A percentile compares a stretch with the other conserved stretches of the same genome.
Conservation (phyloP, 2,113 vertebrate genomes). For the Albula goreensis region DNA sequence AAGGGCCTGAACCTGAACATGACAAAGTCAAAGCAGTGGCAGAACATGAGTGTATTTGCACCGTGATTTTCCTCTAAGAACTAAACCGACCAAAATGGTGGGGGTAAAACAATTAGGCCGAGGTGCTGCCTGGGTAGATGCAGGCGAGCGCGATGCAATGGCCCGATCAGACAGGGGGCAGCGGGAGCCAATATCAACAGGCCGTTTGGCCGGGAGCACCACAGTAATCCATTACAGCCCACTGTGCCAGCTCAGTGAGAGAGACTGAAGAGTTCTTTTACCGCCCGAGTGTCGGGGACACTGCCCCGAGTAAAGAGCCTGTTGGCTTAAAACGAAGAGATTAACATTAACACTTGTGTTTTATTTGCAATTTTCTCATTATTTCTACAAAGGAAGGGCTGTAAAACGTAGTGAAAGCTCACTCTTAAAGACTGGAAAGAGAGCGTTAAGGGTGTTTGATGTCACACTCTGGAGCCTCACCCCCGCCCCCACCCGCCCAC, state of each 20-base stretch:
- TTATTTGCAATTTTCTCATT: neutral
- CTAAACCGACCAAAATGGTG: slow-evolving; percentile 21
- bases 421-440: neutral
- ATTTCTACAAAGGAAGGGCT: neutral
- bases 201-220: slow-evolving; percentile 38
- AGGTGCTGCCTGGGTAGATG: slow-evolving; percentile 43
- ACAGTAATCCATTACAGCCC: slow-evolving; percentile 16
- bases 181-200: slow-evolving; percentile 56
- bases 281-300: neutral
- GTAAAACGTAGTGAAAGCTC: neutral
- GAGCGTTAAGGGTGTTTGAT: neutral
- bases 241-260: slow-evolving; percentile 24
- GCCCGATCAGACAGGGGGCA: slow-evolving; percentile 38
- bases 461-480: no score
- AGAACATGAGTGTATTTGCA: neutral
- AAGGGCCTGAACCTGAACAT: neutral
- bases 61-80: neutral
- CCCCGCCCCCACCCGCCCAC: no score
- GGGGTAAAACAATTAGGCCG: slow-evolving; percentile 48
- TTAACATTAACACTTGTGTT: neutral
- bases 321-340: neutral
- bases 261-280: slow-evolving; percentile 3
- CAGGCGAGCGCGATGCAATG: slow-evolving; percentile 35
- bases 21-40: neutral
- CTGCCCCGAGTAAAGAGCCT: neutral